A percentile compares a stretch with the other conserved stretches of the same genome.
Conservation (phyloP, 2,113 vertebrate species). For the Egretta garzetta region DNA sequence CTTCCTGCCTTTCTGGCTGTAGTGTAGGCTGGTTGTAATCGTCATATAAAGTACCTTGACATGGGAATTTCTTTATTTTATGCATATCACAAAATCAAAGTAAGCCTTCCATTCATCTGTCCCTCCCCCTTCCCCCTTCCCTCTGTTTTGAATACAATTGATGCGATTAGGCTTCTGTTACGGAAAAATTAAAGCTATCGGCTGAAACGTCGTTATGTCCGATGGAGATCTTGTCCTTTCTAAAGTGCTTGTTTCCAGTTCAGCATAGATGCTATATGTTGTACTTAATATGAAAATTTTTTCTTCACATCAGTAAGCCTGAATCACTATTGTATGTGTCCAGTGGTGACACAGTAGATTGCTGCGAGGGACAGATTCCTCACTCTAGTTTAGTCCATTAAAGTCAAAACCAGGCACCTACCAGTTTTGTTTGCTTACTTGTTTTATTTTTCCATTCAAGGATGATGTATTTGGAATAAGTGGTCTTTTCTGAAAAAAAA, state of each 20-base stretch:
- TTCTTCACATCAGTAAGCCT: background rate
- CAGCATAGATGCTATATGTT: background rate
- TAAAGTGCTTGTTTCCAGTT: background rate
- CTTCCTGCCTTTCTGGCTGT: background rate
- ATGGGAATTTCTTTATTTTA: background rate
- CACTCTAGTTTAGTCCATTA: background rate
- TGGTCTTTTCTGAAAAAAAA: background rate
- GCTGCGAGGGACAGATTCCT: background rate
- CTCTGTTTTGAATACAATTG: background rate
- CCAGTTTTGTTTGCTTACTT: background rate
- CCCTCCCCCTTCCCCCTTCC: background rate
- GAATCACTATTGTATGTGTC: background rate
- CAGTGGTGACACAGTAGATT: background rate
- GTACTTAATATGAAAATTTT: background rate
- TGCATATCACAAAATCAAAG: background rate
- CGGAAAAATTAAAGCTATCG: background rate
- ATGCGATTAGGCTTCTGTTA: background rate
- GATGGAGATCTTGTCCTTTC: background rate
- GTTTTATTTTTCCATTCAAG: background rate
- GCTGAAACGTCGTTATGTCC: background rate
- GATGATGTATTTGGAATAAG: background rate
- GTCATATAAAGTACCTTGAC: background rate
- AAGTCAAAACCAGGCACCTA: background rate
- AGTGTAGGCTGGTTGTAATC: background rate
- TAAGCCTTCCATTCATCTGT: background rate